Evolutionary conservation across 2,888 invertebrate genomes (phyloP), one percentile per base, ranked within the genome.

Genomic region (Lasioglossum malachurum): DNA sequence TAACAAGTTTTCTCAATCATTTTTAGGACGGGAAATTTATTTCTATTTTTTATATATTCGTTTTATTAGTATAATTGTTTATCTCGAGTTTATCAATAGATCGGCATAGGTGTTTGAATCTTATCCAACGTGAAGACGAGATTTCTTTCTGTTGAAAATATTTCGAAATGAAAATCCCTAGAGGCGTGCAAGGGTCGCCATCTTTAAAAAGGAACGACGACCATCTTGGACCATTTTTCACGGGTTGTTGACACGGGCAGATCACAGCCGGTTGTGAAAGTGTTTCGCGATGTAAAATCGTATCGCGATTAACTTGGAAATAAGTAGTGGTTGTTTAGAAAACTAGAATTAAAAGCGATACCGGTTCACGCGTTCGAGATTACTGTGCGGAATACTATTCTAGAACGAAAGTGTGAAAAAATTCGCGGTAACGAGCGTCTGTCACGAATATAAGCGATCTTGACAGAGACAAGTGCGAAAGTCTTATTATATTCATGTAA

Each of bases 201-300:
- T 92, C 89, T 92, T 91, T 85, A 88, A 90, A 89, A 85, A 83
- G 88, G 83, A 69, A 89, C 57, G 79, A 84, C 89, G 81, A 90
- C 93, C 93, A 93, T 93, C 93, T 94, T 94, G 92, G 88, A 91
- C 90, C 90, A 92, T 94, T 93, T 94, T 93, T 93, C 94, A 93
- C 93, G 93, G 94, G 93, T 94, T 93, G 94, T 94, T 94, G 94
- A 94, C 94, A 93, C 94, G 94, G 93, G 89, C 90, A 93, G 93
- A 91, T 93, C 92, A 93, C 93, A 94, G 93, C 94, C 94, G 93
- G 93, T 93, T 89, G 93, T 92, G 93, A 92, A 92, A 93, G 93
- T 94, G 92, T 92, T 91, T 92, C 89, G 90, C 91, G 91, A 90
- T 91, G 90, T 88, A 91, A 92, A 91, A 88, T 84, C 86, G 88